Percentiles rank a stretch among this genome's conserved stretches.
These are phyloP conservation scores for Marronus borbonicus DNA, from an alignment of 2,888 invertebrate genomes.

Conservation along the genomic window DNA sequence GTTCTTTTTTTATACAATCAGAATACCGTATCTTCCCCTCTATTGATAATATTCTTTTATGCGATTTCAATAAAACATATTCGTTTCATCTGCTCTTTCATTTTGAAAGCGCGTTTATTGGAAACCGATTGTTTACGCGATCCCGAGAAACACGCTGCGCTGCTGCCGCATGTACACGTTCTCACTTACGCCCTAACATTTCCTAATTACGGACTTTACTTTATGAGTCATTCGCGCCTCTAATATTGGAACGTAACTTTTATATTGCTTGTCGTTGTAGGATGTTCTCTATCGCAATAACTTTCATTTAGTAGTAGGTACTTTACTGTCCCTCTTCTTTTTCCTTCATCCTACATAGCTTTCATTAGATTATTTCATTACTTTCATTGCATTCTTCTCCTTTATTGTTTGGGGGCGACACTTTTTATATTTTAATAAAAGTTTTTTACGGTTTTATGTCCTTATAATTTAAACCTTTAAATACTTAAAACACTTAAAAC, in stretches of 20 bases:
- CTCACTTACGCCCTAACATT: conserved; percentile 19
- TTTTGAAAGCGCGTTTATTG: conserved; percentile 18
- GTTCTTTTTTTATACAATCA: too few species aligned
- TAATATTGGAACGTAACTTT: conserved; percentile 35
- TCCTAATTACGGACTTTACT: conserved; percentile 41
- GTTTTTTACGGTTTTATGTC: too few species aligned
- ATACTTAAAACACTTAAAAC: too few species aligned
- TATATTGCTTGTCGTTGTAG: conserved; percentile 21
- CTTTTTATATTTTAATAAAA: too few species aligned
- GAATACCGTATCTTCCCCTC: too few species aligned
- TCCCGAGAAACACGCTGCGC: not conserved
- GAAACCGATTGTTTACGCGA: conserved; percentile 19
- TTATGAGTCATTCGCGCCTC: conserved; percentile 34
- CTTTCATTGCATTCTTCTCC: not conserved
- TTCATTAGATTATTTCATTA: conserved; percentile 3
- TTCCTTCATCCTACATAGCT: not conserved
- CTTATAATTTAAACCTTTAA: too few species aligned
- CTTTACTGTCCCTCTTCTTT: conserved; percentile 6
- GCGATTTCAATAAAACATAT: conserved; percentile 9
- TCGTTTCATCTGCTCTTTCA: conserved; percentile 13
- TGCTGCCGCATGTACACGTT: not conserved
- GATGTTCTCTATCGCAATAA: conserved; percentile 15
- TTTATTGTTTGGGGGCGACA: too few species aligned
- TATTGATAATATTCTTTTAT: too few species aligned
- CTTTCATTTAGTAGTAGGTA: conserved; percentile 6